phyloP scores from a whole-genome alignment of 1,140 invertebrate species.

The Hylaeus anthracinus region DNA sequence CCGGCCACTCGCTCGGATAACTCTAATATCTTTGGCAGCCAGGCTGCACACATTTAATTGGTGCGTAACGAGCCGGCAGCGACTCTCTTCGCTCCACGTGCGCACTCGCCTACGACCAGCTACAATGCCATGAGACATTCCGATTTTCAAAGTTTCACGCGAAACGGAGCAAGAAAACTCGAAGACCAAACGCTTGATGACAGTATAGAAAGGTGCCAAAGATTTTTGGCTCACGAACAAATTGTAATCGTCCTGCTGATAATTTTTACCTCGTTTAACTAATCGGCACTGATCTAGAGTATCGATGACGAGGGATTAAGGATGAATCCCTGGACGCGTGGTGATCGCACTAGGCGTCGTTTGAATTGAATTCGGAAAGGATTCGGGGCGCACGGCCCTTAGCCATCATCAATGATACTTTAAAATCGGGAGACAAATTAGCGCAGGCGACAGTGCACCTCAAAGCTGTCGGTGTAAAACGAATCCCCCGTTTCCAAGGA shows the following conservation, averaged over 20 bases:
- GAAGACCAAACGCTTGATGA: too few species aligned
- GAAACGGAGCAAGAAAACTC: not conserved
- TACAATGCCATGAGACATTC: conserved; percentile 24
- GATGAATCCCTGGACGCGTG: too few species aligned
- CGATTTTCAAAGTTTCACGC: conserved; percentile 25
- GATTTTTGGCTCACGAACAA: not conserved
- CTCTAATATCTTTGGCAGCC: conserved; percentile 75
- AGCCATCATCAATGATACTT: not conserved
- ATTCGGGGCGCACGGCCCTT: too few species aligned
- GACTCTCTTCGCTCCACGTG: not conserved
- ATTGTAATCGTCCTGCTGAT: not conserved
- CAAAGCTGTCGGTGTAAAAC: conserved; percentile 14
- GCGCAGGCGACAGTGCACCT: not conserved
- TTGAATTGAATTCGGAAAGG: too few species aligned
- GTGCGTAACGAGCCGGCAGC: conserved; percentile 61
- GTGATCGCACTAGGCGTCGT: too few species aligned
- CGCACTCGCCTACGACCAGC: not conserved
- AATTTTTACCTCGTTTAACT: too few species aligned
- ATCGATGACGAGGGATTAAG: too few species aligned
- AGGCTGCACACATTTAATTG: conserved; percentile 71
- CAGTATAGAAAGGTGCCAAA: too few species aligned
- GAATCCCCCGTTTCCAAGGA: conserved; percentile 10
- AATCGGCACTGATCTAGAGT: too few species aligned
- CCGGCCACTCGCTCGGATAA: conserved; percentile 64
- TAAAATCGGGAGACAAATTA: not conserved